Evolutionary conservation across 2,888 invertebrate species (phyloP), one percentile per base, ranked within the genome.

Genomic region (Sarcophaga variegata): DNA sequence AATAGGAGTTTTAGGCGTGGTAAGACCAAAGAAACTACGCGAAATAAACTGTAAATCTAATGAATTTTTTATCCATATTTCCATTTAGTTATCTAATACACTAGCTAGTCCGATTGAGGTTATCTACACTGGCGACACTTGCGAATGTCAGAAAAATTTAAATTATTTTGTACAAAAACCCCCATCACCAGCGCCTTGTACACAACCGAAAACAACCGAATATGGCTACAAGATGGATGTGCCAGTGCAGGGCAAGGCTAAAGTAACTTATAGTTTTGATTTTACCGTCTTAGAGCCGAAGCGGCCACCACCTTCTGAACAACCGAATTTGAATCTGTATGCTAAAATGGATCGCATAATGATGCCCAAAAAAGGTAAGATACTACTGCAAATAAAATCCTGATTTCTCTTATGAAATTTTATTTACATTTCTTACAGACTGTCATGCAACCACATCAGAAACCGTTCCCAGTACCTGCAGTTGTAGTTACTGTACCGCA

Each of bases 271-370:
- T 49, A 91, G 90, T 66, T 91, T 93, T 54, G 93, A 93, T 77
- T 91, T 93, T 37, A 89, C 89, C 49, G 91, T 93, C 6, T 92
- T 93, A 79, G 90, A 92, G 54, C 93, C 93, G 0, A 88, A 89
- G 12, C 85, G 89, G 1, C 37, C 87, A 11, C 89, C 89, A 4
- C 88, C 88, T 2, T 54, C 1, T 54, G 88, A 88, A 22, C 17
- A 66, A 8, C 84, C 88, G 12, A 90, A 90, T 45, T 79, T 86
- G 60, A 89, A 91, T 64, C 88, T 93, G 3, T 91, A 89, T 37
- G 91, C 92, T 49, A 90, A 90, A 80, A 88, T 92, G 45, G 92
- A 93, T 86, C 91, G 91, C 8, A 82, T 92, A 12, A 88, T 90
- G 4, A 82, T 90, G 17, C 89, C 90, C 69, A 92, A 90, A 75